These are phyloP conservation scores for Notolepis coatsorum DNA, from an alignment of 2,797 vertebrate species.

Conservation along the genomic window DNA sequence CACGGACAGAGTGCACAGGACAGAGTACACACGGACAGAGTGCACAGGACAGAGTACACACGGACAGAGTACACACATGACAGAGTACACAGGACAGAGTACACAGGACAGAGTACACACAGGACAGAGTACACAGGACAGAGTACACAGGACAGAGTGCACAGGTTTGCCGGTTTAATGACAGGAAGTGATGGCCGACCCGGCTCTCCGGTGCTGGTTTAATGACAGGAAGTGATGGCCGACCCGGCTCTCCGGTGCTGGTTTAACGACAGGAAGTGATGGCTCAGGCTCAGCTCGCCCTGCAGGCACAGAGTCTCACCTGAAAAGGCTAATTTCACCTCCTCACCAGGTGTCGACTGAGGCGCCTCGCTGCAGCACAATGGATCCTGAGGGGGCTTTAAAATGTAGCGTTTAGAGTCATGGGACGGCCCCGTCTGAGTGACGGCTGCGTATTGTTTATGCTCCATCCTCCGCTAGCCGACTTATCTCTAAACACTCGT, in stretches of 20 bases:
- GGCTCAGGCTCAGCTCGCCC: constrained; percentile 15
- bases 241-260: neutral
- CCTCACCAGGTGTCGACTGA: constrained; percentile 7
- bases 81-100: no score
- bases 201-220: constrained; percentile 12
- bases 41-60: no score
- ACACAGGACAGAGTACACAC: no score
- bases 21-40: no score
- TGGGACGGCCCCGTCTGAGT: constrained; percentile 2
- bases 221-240: constrained; percentile 38
- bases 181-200: constrained; percentile 16
- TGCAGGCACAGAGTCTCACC: constrained; percentile 18
- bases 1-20: no score
- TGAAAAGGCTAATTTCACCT: constrained; percentile 5
- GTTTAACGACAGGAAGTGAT: constrained; percentile 14
- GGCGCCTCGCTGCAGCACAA: constrained; percentile 4
- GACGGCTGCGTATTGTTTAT: constrained; percentile 18
- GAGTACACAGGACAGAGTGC: no score
- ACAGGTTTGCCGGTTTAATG: no score
- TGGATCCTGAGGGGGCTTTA: constrained; percentile 11
- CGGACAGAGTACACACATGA: no score
- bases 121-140: no score
- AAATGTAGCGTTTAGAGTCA: neutral
- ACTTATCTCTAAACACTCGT: constrained; percentile 13
- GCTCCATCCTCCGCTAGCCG: constrained; percentile 15